phyloP scores from a whole-genome alignment of 64 coral and sea anemone species.

The Acropora tenuis region DNA sequence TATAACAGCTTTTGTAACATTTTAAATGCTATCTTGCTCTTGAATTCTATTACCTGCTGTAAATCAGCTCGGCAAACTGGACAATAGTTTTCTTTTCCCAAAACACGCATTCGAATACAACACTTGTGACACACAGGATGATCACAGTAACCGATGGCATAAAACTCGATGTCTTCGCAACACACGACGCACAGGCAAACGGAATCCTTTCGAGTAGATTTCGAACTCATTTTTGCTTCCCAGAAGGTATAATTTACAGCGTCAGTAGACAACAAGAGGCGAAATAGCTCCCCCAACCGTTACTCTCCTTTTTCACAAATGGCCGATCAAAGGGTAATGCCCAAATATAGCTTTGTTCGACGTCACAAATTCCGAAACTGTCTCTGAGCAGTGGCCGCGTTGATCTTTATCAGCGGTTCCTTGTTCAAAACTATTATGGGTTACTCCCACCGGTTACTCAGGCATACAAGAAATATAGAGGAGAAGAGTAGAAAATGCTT shows the following conservation, averaged over 20 bases:
- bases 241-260: neutral
- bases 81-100: slow-evolving; percentile 90
- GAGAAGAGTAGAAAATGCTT: slow-evolving; percentile 62
- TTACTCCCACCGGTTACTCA: slow-evolving; percentile 22
- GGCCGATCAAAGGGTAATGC: slow-evolving; percentile 19
- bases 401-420: slow-evolving; percentile 47
- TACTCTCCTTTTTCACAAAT: slow-evolving; percentile 2
- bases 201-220: slow-evolving; percentile 74
- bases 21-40: neutral
- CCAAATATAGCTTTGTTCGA: slow-evolving; percentile 50
- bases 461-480: neutral
- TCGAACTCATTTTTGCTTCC: slow-evolving; percentile 39
- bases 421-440: slow-evolving; percentile 80
- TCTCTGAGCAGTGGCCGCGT: neutral
- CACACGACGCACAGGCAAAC: slow-evolving; percentile 84
- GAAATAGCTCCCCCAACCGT: neutral
- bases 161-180: slow-evolving; percentile 91
- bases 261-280: neutral
- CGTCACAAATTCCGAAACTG: slow-evolving; percentile 2
- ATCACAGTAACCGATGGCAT: slow-evolving; percentile 85
- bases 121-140: slow-evolving; percentile 88
- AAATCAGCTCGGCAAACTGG: slow-evolving; percentile 85
- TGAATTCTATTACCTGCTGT: slow-evolving; percentile 45
- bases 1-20: neutral
- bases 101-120: slow-evolving; percentile 89